These are phyloP conservation scores for Neolamprologus longior DNA, from an alignment of 2,113 vertebrate species.

Conservation along the genomic window DNA sequence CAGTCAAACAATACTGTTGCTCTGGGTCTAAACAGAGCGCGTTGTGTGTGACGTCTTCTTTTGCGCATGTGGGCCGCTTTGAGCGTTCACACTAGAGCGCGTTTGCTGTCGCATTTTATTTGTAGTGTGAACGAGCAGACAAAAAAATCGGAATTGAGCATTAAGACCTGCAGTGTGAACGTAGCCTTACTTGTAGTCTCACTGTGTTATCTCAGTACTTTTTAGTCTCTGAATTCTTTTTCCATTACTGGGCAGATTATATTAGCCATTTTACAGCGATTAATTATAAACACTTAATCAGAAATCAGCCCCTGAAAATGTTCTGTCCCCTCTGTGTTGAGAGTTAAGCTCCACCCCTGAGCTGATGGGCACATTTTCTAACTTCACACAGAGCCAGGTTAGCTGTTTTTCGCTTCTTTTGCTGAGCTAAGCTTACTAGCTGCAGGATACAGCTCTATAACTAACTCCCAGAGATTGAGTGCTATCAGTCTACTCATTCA, in stretches of 20 bases:
- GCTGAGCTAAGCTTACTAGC: background rate
- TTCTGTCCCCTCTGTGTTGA: background rate
- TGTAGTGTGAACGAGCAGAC: too few relatives aligned
- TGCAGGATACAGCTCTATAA: background rate
- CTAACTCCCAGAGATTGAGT: background rate
- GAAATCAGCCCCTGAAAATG: background rate
- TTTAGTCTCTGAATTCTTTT: background rate
- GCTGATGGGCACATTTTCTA: background rate
- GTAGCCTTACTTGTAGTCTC: background rate
- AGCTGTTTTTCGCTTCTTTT: background rate
- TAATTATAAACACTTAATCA: background rate
- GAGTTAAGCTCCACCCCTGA: background rate
- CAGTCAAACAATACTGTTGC: fast-evolving
- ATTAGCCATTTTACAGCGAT: background rate
- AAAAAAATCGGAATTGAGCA: fast-evolving
- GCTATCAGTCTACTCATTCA: background rate
- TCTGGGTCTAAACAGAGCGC: too few relatives aligned
- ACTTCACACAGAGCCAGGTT: background rate
- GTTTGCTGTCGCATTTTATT: too few relatives aligned
- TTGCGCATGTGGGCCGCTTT: too few relatives aligned
- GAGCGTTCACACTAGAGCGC: too few relatives aligned
- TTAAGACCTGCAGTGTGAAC: too few relatives aligned
- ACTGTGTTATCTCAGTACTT: background rate
- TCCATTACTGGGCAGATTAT: background rate
- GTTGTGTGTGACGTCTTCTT: too few relatives aligned